Evolutionary conservation across 2,113 vertebrate genomes (phyloP), one percentile per base, ranked within the genome.

Genomic region (Ptilonorhynchus violaceus): DNA sequence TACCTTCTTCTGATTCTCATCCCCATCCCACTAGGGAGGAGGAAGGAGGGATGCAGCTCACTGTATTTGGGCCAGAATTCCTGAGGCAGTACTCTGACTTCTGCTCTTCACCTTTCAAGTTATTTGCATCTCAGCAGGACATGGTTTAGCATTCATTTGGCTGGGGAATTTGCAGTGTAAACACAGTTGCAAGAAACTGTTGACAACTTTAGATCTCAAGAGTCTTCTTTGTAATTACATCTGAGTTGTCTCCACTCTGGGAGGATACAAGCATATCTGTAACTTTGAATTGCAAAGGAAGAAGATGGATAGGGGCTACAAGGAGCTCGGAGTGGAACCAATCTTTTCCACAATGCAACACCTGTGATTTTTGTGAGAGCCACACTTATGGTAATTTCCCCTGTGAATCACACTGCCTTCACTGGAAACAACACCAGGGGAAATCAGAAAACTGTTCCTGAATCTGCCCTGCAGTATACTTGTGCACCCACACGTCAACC

Each of bases 351-450:
- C 21, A 52, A 16, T 3, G 37, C 17, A 88, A 19, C 35, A 76
- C 53, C 46, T 62, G 41, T 41, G 55, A 22, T 72, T 85, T 83
- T 56, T 6, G 0, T 37, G 58, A 58, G 39, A 73, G 25, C 20
- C 35, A 60, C 11, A 4, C 25, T 44, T 18, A 5, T 25, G 25
- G 15, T 35, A 83, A 66, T 63, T 90, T 92, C 28, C 49, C 20
- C 44, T n/a, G 15, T 41, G 76, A 76, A 55, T 53, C 31, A 25
- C 22, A 41, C 25, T 56, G 55, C 49, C 72, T 15, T 68, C 1
- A 0, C 27, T 76, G 58, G 44, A 28, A 59, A 30, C 2, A 2
- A 0, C 42, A 68, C 17, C 25, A 27, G 28, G 28, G 53, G 21
- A 52, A 73, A 64, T n/a, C 15, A 75, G 62, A 44, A 89, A 55